Evolutionary conservation across 2,888 invertebrate genomes (phyloP).

Genomic region (Drosophila kuntzei): DNA sequence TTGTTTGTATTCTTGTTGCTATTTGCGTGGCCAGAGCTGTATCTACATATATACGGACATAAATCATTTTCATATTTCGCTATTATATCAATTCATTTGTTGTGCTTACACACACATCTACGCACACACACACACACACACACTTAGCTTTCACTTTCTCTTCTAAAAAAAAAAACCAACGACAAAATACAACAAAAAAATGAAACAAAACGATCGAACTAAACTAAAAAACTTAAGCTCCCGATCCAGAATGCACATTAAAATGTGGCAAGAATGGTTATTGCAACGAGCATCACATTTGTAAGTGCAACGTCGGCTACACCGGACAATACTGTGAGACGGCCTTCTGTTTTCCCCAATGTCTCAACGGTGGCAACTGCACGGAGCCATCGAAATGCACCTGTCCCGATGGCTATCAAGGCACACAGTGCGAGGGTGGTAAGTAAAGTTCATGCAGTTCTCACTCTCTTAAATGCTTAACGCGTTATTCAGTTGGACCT

Average conservation of each 20-base stretch:
- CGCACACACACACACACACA: conserved; percentile 17
- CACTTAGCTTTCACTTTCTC: conserved; percentile 13
- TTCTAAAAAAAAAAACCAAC: conserved; percentile 3
- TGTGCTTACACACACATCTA: conserved; percentile 24
- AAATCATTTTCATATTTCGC: not conserved
- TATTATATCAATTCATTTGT: conserved; percentile 11
- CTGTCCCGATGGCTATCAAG: conserved; percentile 96
- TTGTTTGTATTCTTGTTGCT: not conserved
- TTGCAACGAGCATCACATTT: conserved; percentile 93
- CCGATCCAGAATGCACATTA: conserved; percentile 95
- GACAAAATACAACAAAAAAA: conserved; percentile 5
- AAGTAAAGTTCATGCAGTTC: conserved; percentile 64
- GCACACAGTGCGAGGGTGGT: conserved; percentile 96
- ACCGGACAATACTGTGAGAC: conserved; percentile 96
- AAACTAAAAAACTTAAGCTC: conserved; percentile 87
- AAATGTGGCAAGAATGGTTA: conserved; percentile 94
- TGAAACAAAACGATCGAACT: conserved; percentile 54
- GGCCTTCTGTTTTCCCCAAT: conserved; percentile 95
- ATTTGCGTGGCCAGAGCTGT: not conserved
- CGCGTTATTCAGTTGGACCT: not conserved
- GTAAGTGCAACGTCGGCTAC: conserved; percentile 95
- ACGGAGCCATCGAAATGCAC: conserved; percentile 95
- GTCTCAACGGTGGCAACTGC: conserved; percentile 96
- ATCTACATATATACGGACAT: not conserved
- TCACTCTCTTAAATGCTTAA: not conserved